Percentiles rank a stretch among this genome's conserved stretches.
These are phyloP conservation scores for Eptatretus atami DNA, from an alignment of 2,797 vertebrate genomes.

Conservation along the genomic window DNA sequence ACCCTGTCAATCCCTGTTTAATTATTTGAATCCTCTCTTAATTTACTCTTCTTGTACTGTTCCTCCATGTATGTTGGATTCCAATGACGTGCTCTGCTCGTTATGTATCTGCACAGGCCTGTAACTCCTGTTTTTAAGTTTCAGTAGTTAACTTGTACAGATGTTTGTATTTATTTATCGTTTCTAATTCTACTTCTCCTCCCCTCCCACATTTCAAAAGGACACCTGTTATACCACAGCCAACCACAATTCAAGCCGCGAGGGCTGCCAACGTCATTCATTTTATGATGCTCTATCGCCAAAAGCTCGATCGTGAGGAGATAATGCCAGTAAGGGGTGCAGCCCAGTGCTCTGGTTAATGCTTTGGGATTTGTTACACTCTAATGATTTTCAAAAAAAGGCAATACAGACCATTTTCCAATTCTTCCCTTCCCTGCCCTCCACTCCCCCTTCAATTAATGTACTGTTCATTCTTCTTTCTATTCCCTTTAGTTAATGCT, in stretches of 20 bases:
- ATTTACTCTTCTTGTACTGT: no score
- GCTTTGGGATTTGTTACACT: not conserved
- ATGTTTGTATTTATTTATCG: no score
- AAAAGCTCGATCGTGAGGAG: slow-evolving; percentile 64
- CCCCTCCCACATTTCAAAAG: slow-evolving; percentile 13
- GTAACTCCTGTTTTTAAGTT: no score
- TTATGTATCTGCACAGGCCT: no score
- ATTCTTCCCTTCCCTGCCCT: slow-evolving; percentile 8
- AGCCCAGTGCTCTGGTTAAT: rapidly evolving
- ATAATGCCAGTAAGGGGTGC: slow-evolving; percentile 41
- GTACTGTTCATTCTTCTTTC: no score
- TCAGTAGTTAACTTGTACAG: no score
- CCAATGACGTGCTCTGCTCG: no score
- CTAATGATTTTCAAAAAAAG: slow-evolving; percentile 8
- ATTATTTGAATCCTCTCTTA: no score
- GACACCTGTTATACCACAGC: slow-evolving; percentile 48
- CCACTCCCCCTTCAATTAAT: no score
- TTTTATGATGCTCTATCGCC: slow-evolving; percentile 49
- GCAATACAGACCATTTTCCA: slow-evolving; percentile 8
- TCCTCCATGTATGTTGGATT: no score
- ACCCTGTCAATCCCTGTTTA: no score
- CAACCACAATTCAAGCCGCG: slow-evolving; percentile 49
- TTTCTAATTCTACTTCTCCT: no score
- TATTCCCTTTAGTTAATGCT: slow-evolving; percentile 26
- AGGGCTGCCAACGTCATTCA: slow-evolving; percentile 65